These are phyloP conservation scores for Melanotaenia nigrans DNA, from an alignment of 2,797 vertebrate species.

Conservation along the genomic window DNA sequence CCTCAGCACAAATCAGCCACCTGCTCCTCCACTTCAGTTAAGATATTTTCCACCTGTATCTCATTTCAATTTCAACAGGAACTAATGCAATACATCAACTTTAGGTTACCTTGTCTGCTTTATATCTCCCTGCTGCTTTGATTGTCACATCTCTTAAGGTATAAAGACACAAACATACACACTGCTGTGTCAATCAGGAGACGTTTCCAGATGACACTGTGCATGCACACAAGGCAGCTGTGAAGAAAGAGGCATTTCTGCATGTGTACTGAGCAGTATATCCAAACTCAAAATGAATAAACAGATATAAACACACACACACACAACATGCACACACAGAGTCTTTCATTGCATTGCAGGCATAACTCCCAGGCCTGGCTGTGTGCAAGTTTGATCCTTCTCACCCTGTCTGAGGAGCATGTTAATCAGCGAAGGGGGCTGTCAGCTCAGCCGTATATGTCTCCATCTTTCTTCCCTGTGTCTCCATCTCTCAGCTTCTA, in stretches of 20 bases:
- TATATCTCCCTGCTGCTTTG: conserved; percentile 51
- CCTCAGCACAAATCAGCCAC: conserved; percentile 64
- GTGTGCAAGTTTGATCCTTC: conserved; percentile 73
- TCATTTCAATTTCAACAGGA: conserved; percentile 46
- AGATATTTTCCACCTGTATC: conserved; percentile 58
- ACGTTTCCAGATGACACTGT: conserved; percentile 47
- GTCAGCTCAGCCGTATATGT: conserved; percentile 69
- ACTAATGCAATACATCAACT: conserved; percentile 34
- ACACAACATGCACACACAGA: conserved; percentile 29
- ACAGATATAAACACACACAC: conserved; percentile 37
- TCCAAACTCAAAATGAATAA: conserved; percentile 56
- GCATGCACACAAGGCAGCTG: conserved; percentile 53
- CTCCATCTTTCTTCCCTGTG: conserved; percentile 49
- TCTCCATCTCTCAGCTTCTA: conserved; percentile 46
- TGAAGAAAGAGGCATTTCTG: conserved; percentile 50
- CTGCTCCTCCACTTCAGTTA: conserved; percentile 66
- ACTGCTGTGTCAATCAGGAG: conserved; percentile 59
- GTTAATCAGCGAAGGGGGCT: conserved; percentile 76
- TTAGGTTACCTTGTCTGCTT: conserved; percentile 14
- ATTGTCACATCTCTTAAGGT: conserved; percentile 52
- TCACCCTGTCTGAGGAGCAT: conserved; percentile 79
- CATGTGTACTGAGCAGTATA: conserved; percentile 29
- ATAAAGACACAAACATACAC: conserved; percentile 14
- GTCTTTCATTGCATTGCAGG: conserved; percentile 64
- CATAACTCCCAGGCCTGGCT: conserved; percentile 69